Conservation (phyloP, 2,888 invertebrate species). For the Pseudoips prasinana region DNA sequence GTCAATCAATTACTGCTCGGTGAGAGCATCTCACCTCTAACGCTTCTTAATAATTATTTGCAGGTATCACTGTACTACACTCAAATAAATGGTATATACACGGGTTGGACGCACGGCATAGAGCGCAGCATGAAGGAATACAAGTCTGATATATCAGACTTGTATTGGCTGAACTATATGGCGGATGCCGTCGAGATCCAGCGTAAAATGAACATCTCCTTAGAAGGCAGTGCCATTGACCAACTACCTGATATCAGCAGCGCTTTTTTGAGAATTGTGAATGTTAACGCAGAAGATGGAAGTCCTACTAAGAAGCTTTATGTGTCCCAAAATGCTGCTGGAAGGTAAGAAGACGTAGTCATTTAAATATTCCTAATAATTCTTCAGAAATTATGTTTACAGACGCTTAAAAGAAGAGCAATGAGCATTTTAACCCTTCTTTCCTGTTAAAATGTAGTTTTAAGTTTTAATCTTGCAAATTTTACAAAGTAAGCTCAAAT, state of each 20-base stretch:
- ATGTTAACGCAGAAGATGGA: conserved; percentile 63
- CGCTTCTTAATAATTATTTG: no score
- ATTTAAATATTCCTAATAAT: background rate
- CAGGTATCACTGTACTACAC: conserved; percentile 88
- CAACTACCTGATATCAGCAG: conserved; percentile 76
- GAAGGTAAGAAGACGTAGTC: conserved; percentile 78
- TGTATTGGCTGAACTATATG: conserved; percentile 88
- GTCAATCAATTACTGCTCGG: no score
- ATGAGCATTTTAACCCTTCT: no score
- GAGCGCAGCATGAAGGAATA: conserved; percentile 83
- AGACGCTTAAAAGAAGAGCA: no score
- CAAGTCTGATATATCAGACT: conserved; percentile 83
- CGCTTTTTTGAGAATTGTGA: conserved; percentile 84
- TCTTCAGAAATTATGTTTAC: background rate
- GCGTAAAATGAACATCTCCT: conserved; percentile 67
- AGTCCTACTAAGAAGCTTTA: conserved; percentile 78
- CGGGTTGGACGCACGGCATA: conserved; percentile 88
- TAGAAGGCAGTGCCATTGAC: conserved; percentile 51
- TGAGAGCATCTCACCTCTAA: no score
- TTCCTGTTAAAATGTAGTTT: no score
- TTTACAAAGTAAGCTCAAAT: no score
- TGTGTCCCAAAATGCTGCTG: conserved; percentile 91
- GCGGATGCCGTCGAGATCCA: conserved; percentile 89
- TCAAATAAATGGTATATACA: conserved; percentile 89
- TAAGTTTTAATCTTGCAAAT: no score